Evolutionary conservation across 1,140 invertebrate species (phyloP), one percentile per base, ranked within the genome.

Genomic region (Rhagoletis zephyria): DNA sequence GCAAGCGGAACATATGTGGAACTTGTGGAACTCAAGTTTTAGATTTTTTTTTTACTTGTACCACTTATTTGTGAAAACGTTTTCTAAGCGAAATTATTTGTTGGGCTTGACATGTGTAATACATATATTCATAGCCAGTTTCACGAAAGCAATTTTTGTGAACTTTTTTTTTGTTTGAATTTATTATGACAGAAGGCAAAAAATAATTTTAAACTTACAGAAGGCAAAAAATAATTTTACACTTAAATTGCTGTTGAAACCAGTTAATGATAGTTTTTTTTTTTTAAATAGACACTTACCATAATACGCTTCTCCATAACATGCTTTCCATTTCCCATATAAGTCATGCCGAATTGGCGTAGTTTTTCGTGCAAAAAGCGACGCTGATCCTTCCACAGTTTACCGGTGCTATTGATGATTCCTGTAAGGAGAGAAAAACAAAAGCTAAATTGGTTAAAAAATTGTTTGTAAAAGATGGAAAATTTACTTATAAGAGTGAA

Each of bases 381-480:
- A 86, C 98, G 94, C 92, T 99, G 97, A 89, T 97, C 97, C 92
- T 97, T 97, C 98, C 98, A 99, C 89, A 98, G 93, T 87, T 96
- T 95, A 85, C 98, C 98, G 88, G 97, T 97, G 87, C 96, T 96
- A 93, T 98, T 98, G 89, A 98, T 95, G 88, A 98, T 96, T 90
- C 98, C 98, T 98, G 93, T 86, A 94, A 88, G 91, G 14, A 63
- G 86, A 87, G 30, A 86, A 51, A 61, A 74, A 16, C 1, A 77
- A 61, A 30, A 67, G 3, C n/a, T 67, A 67, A 14, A 60, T 81
- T 19, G 12, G 10, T 61, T 16, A 61, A n/a, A 77, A 60, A n/a
- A 4, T 70, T 19, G 42, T 3, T 74, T 60, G 42, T 45, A 77
- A 77, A 63, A 63, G 16, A 63, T 7, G 12, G 5, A 2, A 56